Conservation (phyloP, 2,797 vertebrate species). For the Acanthurus tractus region DNA sequence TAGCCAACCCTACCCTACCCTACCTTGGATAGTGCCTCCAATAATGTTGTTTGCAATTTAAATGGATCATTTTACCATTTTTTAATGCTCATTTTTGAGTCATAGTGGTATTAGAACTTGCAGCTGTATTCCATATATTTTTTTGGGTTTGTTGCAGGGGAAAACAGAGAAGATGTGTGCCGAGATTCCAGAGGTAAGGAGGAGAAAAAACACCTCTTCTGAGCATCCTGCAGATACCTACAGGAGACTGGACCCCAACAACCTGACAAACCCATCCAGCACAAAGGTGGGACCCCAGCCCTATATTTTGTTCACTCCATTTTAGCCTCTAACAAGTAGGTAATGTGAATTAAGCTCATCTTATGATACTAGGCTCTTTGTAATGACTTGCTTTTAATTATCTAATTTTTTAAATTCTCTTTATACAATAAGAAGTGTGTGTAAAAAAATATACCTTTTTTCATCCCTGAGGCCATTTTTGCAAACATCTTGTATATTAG, state of each 20-base stretch:
- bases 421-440: neutral
- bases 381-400: neutral
- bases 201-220: conserved; percentile 18
- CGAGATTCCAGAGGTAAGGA: conserved; percentile 26
- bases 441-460: too few species aligned
- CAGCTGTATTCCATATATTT: neutral
- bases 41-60: neutral
- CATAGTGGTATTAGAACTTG: neutral
- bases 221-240: conserved; percentile 1
- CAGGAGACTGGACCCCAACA: conserved; percentile 8
- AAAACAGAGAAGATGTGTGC: conserved; percentile 20
- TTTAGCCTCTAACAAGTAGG: neutral
- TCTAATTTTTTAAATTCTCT: neutral
- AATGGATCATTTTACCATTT: neutral
- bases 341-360: neutral
- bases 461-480: too few species aligned
- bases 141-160: conserved; percentile 17
- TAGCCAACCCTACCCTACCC: neutral
- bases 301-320: neutral
- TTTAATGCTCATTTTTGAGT: neutral
- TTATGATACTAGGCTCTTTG: neutral
- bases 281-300: conserved; percentile 43
- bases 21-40: neutral
- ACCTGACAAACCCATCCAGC: neutral
- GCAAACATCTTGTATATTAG: too few species aligned